Base-by-base conservation (phyloP, 2,797 vertebrate species). In the Florisuga fusca region DNA sequence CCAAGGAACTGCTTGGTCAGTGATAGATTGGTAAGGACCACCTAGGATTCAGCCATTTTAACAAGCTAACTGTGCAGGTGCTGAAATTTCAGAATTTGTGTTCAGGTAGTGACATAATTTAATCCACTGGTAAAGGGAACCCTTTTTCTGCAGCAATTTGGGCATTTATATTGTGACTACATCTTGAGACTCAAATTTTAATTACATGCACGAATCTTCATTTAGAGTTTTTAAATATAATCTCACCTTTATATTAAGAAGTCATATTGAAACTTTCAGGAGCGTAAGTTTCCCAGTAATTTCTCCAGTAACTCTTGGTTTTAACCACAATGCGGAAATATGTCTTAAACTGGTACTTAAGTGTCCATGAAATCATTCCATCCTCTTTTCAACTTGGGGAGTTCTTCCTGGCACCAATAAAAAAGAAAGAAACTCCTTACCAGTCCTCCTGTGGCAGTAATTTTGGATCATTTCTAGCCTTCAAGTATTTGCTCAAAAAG, bases 61-160 rank as follows among this genome's bases (percentile, higher is more conserved):
- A 46, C 10, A 57, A 21, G 9, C 45, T 58, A 68, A 63, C 17
- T 34, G 16, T 46, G 25, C 5, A 23, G 48, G 21, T 57, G 50
- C n/a, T 26, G 31, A 86, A 36, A 58, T 63, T 67, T 62, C 58
- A 66, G 53, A 81, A 50, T 34, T 2, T n/a, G 12, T 46, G 7
- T 46, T 57, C 43, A 36, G 26, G 13, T 53, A 57, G 18, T n/a
- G 8, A 5, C 14, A 58, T 21, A 2, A 34, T 53, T 82, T 67
- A 57, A n/a, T 63, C 73, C 14, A 33, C 27, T 43, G 8, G 26
- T 68, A 74, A 83, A 48, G 17, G 50, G 9, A 71, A 36, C 3
- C 1, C 12, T 29, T 66, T 29, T 45, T 9, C 1, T 3, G 9
- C 12, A 2, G 1, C 26, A 55, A 58, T 48, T 38, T 71, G 31